phyloP scores from a whole-genome alignment of 2,797 vertebrate species.

The Anas bernieri region DNA sequence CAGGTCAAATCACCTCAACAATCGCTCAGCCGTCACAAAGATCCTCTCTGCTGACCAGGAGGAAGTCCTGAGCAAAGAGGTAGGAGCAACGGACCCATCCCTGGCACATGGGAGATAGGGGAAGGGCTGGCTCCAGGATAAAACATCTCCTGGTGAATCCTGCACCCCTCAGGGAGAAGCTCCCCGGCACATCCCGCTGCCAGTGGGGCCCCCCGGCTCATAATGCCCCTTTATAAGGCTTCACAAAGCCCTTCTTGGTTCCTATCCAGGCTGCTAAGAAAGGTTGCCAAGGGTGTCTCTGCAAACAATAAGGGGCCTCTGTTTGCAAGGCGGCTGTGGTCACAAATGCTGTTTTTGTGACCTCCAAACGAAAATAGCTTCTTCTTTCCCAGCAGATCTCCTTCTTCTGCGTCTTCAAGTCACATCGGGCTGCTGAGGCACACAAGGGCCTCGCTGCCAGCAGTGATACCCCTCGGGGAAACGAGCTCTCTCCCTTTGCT shows the following conservation, averaged over 20 bases:
- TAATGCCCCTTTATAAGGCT: slow-evolving; percentile 59
- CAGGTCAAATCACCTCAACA: not conserved
- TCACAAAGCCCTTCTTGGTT: slow-evolving; percentile 69
- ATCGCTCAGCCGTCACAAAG: not conserved
- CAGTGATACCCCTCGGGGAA: not conserved
- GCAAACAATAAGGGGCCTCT: slow-evolving; percentile 61
- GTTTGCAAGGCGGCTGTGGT: slow-evolving; percentile 1
- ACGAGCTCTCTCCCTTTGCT: not conserved
- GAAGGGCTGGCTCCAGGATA: not conserved
- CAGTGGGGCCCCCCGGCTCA: not conserved
- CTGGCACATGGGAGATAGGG: not conserved
- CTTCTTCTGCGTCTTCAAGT: slow-evolving; percentile 6
- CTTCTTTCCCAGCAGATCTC: slow-evolving; percentile 55
- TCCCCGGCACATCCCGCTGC: not conserved
- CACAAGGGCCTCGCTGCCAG: not conserved
- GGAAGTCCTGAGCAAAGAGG: not conserved
- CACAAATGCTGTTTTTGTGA: slow-evolving; percentile 52
- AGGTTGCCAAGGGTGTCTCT: slow-evolving; percentile 62
- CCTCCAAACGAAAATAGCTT: slow-evolving; percentile 24
- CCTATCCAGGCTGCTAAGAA: slow-evolving; percentile 31
- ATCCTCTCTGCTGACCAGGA: not conserved
- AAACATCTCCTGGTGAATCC: not conserved
- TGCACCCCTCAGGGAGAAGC: not conserved
- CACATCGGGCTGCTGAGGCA: not conserved
- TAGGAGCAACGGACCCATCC: not conserved